These are phyloP conservation scores for Tragelaphus imberbis DNA, from an alignment of 2,113 vertebrate genomes.

Conservation along the genomic window DNA sequence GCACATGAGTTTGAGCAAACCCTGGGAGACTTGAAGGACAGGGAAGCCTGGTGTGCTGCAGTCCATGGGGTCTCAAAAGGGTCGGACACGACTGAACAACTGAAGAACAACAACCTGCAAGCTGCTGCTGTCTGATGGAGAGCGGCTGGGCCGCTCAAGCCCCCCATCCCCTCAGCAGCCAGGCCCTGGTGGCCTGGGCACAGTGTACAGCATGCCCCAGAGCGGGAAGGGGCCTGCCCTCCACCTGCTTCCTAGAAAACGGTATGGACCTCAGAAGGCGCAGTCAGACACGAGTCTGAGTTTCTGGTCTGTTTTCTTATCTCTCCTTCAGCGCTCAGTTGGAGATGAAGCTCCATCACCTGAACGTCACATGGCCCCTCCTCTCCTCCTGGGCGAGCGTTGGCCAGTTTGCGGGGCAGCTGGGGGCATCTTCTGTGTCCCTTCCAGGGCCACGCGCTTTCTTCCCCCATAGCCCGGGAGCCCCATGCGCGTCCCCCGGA, in stretches of 20 bases:
- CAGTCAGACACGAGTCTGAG: not conserved
- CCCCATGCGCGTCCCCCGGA: no score
- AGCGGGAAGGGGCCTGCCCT: not conserved
- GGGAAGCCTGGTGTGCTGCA: not conserved
- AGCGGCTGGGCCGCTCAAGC: not conserved
- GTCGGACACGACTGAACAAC: not conserved
- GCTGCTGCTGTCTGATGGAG: not conserved
- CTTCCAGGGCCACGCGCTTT: not conserved
- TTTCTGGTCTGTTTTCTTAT: not conserved
- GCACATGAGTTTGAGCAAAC: not conserved
- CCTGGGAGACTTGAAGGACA: not conserved
- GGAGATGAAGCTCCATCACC: not conserved
- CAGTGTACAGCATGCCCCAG: not conserved
- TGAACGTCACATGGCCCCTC: rapidly evolving
- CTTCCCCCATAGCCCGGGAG: no score
- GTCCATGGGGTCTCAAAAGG: not conserved
- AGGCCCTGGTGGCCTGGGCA: rapidly evolving
- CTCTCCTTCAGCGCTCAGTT: not conserved
- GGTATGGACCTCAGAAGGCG: not conserved
- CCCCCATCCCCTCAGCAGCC: rapidly evolving
- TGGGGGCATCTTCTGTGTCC: not conserved
- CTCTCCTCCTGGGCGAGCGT: rapidly evolving
- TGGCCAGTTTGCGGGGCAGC: not conserved
- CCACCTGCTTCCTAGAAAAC: not conserved
- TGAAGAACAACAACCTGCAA: not conserved